Base-by-base conservation (phyloP, 2,888 invertebrate genomes). In the Harpalus rufipes region DNA sequence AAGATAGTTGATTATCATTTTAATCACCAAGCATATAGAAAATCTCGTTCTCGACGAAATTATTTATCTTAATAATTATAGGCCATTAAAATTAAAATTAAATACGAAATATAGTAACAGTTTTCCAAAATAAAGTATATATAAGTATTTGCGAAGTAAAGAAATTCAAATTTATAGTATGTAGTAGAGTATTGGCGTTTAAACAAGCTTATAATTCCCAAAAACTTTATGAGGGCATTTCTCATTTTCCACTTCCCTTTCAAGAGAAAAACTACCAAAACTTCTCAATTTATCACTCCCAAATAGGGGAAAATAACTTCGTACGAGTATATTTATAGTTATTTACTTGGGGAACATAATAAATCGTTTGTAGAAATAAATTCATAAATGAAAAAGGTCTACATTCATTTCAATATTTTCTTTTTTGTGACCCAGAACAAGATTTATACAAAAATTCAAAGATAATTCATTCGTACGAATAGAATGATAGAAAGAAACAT, bases 401-500 rank as follows among this genome's bases (percentile, higher is more conserved):
- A 7, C 16, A 74, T 74, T 18, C 14, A 44, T 74, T 74, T 44
- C 44, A 74, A 74, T 74, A 44, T 44, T 74, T 74, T 16, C 72
- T 41, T 10, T 7, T 68, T 41, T 41, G 72, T 74, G 72, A 44
- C 72, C 25, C 12, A 68, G 16, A n/a, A 68, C 7, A 12, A 74
- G 72, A 74, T 74, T 74, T 74, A 74, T 44, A 51, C 18, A 74
- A 74, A 44, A 44, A 14, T 44, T 44, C 44, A 41, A 74, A 56
- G 7, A 78, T 78, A 56, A 78, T 78, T 78, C 44, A 58, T 78
- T 32, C 76, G 56, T 76, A 44, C 78, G 56, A 58, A 76, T 51
- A 12, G 25, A 76, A 78, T 76, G n/a, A 44, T 56, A 76, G 21
- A 59, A 78, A 78, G 14, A 59, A 58, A 32, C 58, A 25, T 51